Evolutionary conservation across 2,888 invertebrate genomes (phyloP), one percentile per base, ranked within the genome.

Genomic region (Caenorhabditis panamensis): DNA sequence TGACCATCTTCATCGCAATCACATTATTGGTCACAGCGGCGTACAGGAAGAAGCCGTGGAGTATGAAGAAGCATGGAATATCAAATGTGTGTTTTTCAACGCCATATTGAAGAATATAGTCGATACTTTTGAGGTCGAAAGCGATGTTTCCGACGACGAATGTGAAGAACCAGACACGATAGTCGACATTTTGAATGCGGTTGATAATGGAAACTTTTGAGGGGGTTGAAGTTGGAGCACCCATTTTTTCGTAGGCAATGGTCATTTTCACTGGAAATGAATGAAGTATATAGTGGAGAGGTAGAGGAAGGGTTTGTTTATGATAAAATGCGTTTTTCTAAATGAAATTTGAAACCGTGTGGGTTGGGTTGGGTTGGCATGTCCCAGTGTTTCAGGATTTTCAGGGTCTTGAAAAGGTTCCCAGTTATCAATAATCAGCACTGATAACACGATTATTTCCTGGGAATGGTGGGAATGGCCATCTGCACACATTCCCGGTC

Each of bases 161-260:
- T 20, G 51, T 31, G 62, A 72, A 72, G 62, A 63, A 72, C 62
- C 62, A 72, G 36, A 72, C 63, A 41, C 62, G 71, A 8, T 11
- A 44, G 31, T 72, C 71, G 41, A 72, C 62, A n/a, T 63, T 62
- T 22, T 36, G 71, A 56, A 72, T 53, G 9, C 71, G 62, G 16
- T 61, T 61, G 9, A 54, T n/a, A 56, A 72, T 56, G 8, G 28
- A 16, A 6, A 54, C n/a, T 6, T 26, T 26, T 4, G 26, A 26
- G 1, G 53, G 53, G 24, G 51, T 8, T 24, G 51, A 24, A 22
- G 22, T 8, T 20, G 20, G 49, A 36, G 5, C 36, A 36, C 36
- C 36, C 54, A 54, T 54, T 18, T 28, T 31, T 31, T 28, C 54
- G 28, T 54, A 54, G 16, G 54, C 31, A 18, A 54, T 54, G 3